These are phyloP conservation scores for Lacerta agilis DNA, from an alignment of 2,797 vertebrate genomes.

Conservation along the genomic window DNA sequence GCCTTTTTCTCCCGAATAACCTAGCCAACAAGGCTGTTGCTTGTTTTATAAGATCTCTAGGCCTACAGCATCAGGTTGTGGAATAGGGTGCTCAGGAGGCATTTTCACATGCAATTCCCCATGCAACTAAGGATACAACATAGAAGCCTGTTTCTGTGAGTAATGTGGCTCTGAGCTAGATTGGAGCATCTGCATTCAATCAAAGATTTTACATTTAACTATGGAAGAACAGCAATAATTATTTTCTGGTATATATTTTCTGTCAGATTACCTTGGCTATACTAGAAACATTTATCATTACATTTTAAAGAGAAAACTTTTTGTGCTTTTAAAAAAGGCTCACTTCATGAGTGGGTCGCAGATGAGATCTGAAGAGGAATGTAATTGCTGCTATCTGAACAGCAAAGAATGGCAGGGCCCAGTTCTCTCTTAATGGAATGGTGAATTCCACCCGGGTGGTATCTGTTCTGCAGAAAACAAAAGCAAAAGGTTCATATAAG, in stretches of 20 bases:
- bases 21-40: not conserved
- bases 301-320: not conserved
- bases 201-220: not conserved
- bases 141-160: not conserved
- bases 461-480: constrained; percentile 85
- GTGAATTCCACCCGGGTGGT: constrained; percentile 98
- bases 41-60: not conserved
- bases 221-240: not conserved
- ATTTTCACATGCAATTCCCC: not conserved
- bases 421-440: constrained; percentile 96
- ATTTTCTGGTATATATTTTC: not conserved
- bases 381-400: constrained; percentile 91
- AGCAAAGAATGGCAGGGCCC: constrained; percentile 95
- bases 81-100: not conserved
- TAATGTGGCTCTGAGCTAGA: no score
- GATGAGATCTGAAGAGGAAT: constrained; percentile 86
- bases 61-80: not conserved
- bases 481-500: constrained; percentile 33
- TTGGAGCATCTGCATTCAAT: no score
- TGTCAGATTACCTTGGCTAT: not conserved
- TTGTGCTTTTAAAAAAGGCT: constrained; percentile 60
- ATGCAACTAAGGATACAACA: not conserved
- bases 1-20: not conserved
- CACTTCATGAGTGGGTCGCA: constrained; percentile 86
- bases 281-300: not conserved